These are phyloP conservation scores for Diplazon laetatorius DNA, from an alignment of 2,888 invertebrate genomes.

Conservation along the genomic window DNA sequence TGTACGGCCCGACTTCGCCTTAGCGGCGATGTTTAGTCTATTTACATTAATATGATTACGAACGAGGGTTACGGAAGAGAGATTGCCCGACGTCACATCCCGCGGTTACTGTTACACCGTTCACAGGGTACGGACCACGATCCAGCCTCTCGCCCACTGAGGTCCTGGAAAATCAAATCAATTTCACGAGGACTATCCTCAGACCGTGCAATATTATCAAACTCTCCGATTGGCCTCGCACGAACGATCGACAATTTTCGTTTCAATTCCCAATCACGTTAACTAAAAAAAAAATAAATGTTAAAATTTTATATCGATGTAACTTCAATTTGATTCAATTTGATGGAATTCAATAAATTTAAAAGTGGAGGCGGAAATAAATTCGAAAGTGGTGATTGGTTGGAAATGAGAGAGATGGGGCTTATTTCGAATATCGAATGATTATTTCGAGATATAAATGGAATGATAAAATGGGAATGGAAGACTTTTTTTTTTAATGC, in stretches of 20 bases:
- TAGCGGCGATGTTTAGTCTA: constrained; percentile 5
- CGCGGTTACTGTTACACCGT: not conserved
- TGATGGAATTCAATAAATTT: not conserved
- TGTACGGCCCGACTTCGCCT: not conserved
- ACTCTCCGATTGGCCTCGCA: not conserved
- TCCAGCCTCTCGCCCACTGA: too few species aligned
- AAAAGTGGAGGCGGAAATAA: too few species aligned
- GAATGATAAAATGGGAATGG: not conserved
- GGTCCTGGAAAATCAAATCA: constrained; percentile 26
- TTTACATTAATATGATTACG: constrained; percentile 27
- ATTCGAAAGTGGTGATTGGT: too few species aligned
- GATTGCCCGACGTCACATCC: constrained; percentile 19
- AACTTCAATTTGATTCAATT: too few species aligned
- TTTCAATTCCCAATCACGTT: too few species aligned
- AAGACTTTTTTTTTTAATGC: not conserved
- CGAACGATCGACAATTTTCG: constrained; percentile 4
- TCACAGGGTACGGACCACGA: not conserved
- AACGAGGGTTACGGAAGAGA: constrained; percentile 16
- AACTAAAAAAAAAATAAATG: too few species aligned
- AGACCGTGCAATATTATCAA: constrained; percentile 9
- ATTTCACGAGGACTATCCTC: constrained; percentile 19
- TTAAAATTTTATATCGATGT: too few species aligned
- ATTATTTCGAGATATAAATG: not conserved
- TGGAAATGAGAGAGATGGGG: too few species aligned
- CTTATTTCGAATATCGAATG: not conserved